Evolutionary conservation across 2,797 vertebrate genomes (phyloP).

Genomic region (Ceyx erithaca): DNA sequence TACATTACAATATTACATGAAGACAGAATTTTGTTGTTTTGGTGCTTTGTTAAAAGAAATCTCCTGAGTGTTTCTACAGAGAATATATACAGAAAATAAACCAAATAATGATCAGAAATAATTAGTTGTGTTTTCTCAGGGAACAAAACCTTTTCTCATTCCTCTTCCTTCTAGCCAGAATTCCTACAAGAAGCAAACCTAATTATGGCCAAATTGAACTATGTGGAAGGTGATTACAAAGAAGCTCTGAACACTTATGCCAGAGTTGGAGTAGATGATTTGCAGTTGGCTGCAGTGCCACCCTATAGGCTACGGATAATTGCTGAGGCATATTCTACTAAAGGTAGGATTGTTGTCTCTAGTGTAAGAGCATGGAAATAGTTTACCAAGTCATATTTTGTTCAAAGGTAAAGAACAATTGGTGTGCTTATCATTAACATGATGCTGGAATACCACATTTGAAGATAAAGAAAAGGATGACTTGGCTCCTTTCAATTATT

Average conservation of each 20-base stretch:
- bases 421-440: accelerated
- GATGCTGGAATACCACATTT: background rate
- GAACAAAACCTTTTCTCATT: background rate
- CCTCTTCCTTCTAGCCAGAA: slow-evolving; percentile 85
- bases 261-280: slow-evolving; percentile 87
- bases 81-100: background rate
- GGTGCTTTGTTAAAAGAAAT: background rate
- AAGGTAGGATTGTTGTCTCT: slow-evolving; percentile 81
- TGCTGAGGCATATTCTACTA: slow-evolving; percentile 95
- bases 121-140: background rate
- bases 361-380: background rate
- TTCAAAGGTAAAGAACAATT: background rate
- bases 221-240: slow-evolving; percentile 92
- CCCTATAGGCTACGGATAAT: slow-evolving; percentile 93
- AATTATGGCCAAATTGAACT: slow-evolving; percentile 94
- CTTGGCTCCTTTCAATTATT: background rate
- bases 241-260: slow-evolving; percentile 89
- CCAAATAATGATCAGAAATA: background rate
- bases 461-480: background rate
- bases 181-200: slow-evolving; percentile 93
- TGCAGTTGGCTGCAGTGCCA: slow-evolving; percentile 88
- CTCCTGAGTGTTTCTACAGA: background rate
- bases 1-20: background rate
- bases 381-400: background rate
- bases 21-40: background rate